These are phyloP conservation scores for Stenichneumon culpator DNA, from an alignment of 2,888 invertebrate genomes.

Conservation along the genomic window DNA sequence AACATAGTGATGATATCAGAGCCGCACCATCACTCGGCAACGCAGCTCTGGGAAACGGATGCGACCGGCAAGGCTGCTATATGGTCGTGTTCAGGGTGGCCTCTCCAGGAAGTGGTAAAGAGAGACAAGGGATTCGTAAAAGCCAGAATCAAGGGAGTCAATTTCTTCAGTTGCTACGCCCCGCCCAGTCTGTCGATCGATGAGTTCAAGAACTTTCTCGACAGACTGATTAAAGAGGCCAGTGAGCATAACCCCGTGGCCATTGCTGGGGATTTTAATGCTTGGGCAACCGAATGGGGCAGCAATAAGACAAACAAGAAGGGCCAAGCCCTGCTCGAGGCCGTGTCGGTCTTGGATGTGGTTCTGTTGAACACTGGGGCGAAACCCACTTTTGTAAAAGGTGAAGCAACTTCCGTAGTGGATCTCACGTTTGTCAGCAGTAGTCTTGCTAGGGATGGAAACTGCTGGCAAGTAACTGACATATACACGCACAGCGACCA, in stretches of 20 bases:
- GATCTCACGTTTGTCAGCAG: constrained; percentile 71
- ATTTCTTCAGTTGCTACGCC: constrained; percentile 66
- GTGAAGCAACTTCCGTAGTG: constrained; percentile 61
- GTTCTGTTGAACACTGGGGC: constrained; percentile 62
- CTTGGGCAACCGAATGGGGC: constrained; percentile 71
- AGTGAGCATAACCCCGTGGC: constrained; percentile 54
- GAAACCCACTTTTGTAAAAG: constrained; percentile 61
- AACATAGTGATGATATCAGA: constrained; percentile 68
- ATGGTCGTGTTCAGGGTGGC: constrained; percentile 42
- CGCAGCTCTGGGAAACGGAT: constrained; percentile 58
- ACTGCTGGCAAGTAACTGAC: constrained; percentile 67
- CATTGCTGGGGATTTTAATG: constrained; percentile 64
- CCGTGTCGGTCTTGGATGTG: constrained; percentile 56
- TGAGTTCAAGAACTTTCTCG: constrained; percentile 59
- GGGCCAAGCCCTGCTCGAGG: constrained; percentile 66
- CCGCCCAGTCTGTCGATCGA: constrained; percentile 55
- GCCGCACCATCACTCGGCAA: constrained; percentile 62
- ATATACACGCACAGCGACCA: constrained; percentile 68
- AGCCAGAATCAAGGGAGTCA: constrained; percentile 51
- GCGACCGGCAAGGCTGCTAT: constrained; percentile 49
- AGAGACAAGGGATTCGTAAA: constrained; percentile 45
- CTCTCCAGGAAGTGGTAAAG: constrained; percentile 50
- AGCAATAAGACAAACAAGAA: constrained; percentile 66
- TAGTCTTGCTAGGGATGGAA: constrained; percentile 58
- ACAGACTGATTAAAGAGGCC: constrained; percentile 63